These are phyloP conservation scores for Agapetus fuscipes DNA, from an alignment of 2,888 invertebrate genomes.

Conservation along the genomic window DNA sequence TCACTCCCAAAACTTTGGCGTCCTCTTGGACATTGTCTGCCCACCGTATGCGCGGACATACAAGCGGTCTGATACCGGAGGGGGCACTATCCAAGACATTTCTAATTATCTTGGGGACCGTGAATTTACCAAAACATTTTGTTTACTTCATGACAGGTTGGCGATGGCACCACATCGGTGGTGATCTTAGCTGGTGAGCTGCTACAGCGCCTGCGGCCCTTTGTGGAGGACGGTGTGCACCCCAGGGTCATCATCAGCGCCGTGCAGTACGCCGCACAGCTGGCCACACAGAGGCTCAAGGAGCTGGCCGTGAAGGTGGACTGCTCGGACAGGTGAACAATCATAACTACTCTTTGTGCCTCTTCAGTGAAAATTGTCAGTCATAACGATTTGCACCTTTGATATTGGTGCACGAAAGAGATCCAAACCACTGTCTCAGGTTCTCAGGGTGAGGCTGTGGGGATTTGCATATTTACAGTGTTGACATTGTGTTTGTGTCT, in stretches of 20 bases:
- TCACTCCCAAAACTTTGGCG: no score
- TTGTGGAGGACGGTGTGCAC: constrained; percentile 92
- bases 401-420: no score
- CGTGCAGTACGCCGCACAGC: constrained; percentile 70
- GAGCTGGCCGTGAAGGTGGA: constrained; percentile 75
- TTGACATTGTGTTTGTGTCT: no score
- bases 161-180: constrained; percentile 98
- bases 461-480: no score
- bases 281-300: constrained; percentile 75
- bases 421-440: neutral
- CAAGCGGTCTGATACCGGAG: no score
- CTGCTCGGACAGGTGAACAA: constrained; percentile 25
- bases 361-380: neutral
- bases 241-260: constrained; percentile 89
- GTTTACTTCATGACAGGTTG: constrained; percentile 80
- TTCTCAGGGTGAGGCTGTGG: neutral
- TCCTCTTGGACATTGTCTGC: no score
- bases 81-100: no score
- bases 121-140: no score
- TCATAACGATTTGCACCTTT: neutral
- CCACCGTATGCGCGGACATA: no score
- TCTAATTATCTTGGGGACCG: no score
- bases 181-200: constrained; percentile 94
- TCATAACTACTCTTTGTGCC: no score
- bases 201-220: constrained; percentile 87